A percentile compares a stretch with the other conserved stretches of the same genome.
Conservation (phyloP, 2,888 invertebrate species). For the Eulithis prunata region DNA sequence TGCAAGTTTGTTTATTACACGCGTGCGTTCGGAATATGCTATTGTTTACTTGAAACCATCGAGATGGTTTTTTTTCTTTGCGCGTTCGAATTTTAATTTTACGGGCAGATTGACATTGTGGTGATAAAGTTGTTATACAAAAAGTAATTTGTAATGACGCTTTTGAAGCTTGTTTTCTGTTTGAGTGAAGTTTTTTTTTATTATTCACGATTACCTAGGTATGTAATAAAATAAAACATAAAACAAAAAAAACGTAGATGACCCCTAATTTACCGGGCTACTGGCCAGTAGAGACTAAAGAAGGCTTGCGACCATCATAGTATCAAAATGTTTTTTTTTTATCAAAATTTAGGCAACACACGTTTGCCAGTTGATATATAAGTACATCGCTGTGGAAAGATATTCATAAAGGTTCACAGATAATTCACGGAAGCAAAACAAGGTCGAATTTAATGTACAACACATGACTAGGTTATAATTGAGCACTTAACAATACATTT, state of each 20-base stretch:
- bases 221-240: too few relatives aligned
- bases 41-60: slow-evolving; percentile 53
- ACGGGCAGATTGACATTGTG: slow-evolving; percentile 40
- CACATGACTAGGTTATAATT: slow-evolving; percentile 70
- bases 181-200: slow-evolving; percentile 6
- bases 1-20: slow-evolving; percentile 65
- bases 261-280: too few relatives aligned
- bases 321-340: too few relatives aligned
- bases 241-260: too few relatives aligned
- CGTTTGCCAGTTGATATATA: too few relatives aligned
- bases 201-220: slow-evolving; percentile 13
- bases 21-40: slow-evolving; percentile 60
- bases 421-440: slow-evolving; percentile 58
- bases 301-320: too few relatives aligned
- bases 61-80: slow-evolving; percentile 41
- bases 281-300: too few relatives aligned
- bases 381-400: background rate
- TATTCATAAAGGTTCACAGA: slow-evolving; percentile 15
- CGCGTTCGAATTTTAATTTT: slow-evolving; percentile 35
- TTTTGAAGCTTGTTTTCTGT: slow-evolving; percentile 33
- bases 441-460: slow-evolving; percentile 58
- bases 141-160: slow-evolving; percentile 12
- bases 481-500: slow-evolving; percentile 49
- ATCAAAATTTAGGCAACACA: too few relatives aligned
- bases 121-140: slow-evolving; percentile 18